Base-by-base conservation (phyloP, 2,113 vertebrate species). In the Alethe castanea region DNA sequence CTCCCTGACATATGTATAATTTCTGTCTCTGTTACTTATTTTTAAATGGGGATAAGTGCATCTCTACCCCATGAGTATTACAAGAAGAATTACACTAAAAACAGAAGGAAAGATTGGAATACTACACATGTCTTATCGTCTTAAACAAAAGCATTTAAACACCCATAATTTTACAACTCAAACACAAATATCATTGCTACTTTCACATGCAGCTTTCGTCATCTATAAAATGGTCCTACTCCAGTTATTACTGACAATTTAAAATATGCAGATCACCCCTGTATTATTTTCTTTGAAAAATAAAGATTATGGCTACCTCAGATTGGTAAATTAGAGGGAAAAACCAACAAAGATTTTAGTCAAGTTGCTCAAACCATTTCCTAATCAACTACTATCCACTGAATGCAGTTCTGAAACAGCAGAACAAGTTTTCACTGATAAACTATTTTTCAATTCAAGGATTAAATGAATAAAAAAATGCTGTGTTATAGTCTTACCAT, bases 51-150 rank as follows among this genome's bases (percentile, higher is more conserved):
- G 11, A 44, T 33, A 36, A 85, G 24, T 36, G 3, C 40, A 61
- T 57, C 54, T 73, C 59, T 48, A 50, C 3, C 11, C 26, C 16
- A 47, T 2, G 3, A 40, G 11, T 71, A 66, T 28, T 36, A 93
- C 8, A 87, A 60, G 23, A 79, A 53, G 25, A 93, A 67, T 47
- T 84, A 40, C 25, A 71, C 12, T 69, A 38, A 53, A 78, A 85
- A 11, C 3, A 2, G 19, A 47, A 74, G 48, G 40, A 64, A 92
- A 76, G 19, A 53, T 0, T 26, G 4, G 26, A 90, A 82, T 50
- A 59, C 6, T 38, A 25, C 2, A 4, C 29, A 6, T 8, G 8
- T 66, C 33, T 53, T 53, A 45, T 23, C 1, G 0, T 10, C 19
- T 78, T 81, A 88, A 85, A 59, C 10, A 5, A 22, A 88, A 78